Conservation (phyloP, 2,888 invertebrate species). For the Nasonia oneida region DNA sequence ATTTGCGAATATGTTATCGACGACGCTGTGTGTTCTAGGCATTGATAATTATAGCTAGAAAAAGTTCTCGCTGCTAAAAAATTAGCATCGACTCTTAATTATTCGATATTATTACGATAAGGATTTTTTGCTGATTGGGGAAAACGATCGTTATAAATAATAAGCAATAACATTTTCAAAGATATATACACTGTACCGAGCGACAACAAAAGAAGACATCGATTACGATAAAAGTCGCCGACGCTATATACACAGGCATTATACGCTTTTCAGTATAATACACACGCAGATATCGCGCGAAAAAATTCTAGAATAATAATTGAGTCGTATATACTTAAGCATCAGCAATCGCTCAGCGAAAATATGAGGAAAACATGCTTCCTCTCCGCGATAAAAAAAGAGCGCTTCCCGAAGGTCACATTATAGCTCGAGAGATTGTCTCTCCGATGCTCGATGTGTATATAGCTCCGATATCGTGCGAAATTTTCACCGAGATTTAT, state of each 20-base stretch:
- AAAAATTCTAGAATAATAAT: not conserved
- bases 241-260: not conserved
- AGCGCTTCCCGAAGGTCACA: constrained; percentile 44
- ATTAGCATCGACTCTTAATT: not conserved
- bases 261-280: not conserved
- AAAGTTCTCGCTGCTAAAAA: not conserved
- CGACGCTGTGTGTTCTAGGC: not conserved
- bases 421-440: not conserved
- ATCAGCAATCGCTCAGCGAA: not conserved
- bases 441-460: not conserved
- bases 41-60: not conserved
- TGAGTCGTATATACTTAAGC: not conserved
- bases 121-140: too few species aligned
- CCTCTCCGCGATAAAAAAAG: constrained; percentile 10
- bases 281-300: not conserved
- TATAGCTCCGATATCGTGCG: not conserved
- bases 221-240: not conserved
- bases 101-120: too few species aligned
- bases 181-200: not conserved
- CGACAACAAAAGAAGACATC: not conserved
- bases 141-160: not conserved
- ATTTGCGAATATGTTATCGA: not conserved
- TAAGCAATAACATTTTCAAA: not conserved
- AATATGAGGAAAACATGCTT: constrained; percentile 1
- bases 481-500: not conserved